Evolutionary conservation across 2,888 invertebrate genomes (phyloP).

Genomic region (Hypomecis punctinalis): DNA sequence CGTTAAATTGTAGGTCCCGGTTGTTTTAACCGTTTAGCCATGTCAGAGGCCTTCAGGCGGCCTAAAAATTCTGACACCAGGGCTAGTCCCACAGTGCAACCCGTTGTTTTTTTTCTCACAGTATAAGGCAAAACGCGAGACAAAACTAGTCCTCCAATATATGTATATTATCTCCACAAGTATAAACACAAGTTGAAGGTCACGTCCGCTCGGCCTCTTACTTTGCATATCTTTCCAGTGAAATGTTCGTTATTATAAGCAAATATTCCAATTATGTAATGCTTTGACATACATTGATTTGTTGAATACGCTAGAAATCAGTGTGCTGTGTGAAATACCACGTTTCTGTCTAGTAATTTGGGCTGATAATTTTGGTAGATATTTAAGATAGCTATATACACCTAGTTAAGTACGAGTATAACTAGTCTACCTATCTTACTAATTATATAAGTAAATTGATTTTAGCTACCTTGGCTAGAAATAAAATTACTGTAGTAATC

Average conservation of each 20-base stretch:
- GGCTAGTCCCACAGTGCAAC: too few relatives aligned
- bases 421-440: too few relatives aligned
- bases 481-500: too few relatives aligned
- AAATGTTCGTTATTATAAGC: slow-evolving; percentile 15
- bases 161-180: background rate
- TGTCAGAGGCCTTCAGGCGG: too few relatives aligned
- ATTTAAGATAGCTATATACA: too few relatives aligned
- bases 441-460: too few relatives aligned
- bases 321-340: background rate
- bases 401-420: too few relatives aligned
- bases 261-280: slow-evolving; percentile 21
- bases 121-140: background rate
- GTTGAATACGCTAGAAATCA: slow-evolving; percentile 13
- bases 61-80: too few relatives aligned
- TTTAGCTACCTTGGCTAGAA: too few relatives aligned
- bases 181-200: slow-evolving; percentile 32
- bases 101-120: too few relatives aligned
- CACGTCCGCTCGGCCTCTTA: slow-evolving; percentile 12
- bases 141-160: background rate
- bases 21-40: too few relatives aligned
- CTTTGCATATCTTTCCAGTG: slow-evolving; percentile 24
- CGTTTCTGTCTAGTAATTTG: background rate
- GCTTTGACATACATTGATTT: slow-evolving; percentile 25
- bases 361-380: background rate
- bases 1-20: too few relatives aligned